Conservation (phyloP, 2,113 vertebrate species). For the Bagarius yarrelli region DNA sequence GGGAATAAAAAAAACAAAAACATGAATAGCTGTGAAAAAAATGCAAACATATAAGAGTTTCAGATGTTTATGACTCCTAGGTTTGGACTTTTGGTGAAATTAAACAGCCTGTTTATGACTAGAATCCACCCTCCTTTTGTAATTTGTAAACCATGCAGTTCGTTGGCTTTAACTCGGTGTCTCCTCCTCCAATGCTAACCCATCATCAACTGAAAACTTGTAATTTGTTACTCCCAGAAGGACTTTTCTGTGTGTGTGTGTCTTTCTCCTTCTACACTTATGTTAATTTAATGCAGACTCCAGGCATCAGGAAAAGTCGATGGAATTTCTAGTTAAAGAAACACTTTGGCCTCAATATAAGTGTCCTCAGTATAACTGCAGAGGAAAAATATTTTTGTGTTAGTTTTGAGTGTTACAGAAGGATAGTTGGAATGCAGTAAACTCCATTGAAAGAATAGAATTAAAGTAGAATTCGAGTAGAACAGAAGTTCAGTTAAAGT, state of each 20-base stretch:
- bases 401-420: too few relatives aligned
- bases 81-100: constrained; percentile 23
- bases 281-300: constrained; percentile 45
- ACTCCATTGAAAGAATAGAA: too few relatives aligned
- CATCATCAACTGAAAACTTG: constrained; percentile 62
- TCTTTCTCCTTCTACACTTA: constrained; percentile 1
- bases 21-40: constrained; percentile 12
- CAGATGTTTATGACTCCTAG: constrained; percentile 35
- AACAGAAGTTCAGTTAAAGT: too few relatives aligned
- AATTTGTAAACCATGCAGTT: constrained; percentile 61
- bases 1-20: constrained; percentile 2
- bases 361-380: not conserved
- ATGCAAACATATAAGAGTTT: constrained; percentile 23
- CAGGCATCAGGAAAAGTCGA: constrained; percentile 35
- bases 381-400: not conserved
- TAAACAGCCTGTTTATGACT: constrained; percentile 52
- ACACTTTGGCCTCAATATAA: not conserved
- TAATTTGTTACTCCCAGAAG: constrained; percentile 68
- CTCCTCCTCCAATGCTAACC: constrained; percentile 52
- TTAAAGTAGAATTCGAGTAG: too few relatives aligned
- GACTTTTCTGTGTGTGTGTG: constrained; percentile 31
- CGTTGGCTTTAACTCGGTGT: constrained; percentile 60
- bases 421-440: too few relatives aligned
- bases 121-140: constrained; percentile 59
- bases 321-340: constrained; percentile 25